phyloP scores from a whole-genome alignment of 2,113 vertebrate species.

The Oncorhynchus gorbuscha region DNA sequence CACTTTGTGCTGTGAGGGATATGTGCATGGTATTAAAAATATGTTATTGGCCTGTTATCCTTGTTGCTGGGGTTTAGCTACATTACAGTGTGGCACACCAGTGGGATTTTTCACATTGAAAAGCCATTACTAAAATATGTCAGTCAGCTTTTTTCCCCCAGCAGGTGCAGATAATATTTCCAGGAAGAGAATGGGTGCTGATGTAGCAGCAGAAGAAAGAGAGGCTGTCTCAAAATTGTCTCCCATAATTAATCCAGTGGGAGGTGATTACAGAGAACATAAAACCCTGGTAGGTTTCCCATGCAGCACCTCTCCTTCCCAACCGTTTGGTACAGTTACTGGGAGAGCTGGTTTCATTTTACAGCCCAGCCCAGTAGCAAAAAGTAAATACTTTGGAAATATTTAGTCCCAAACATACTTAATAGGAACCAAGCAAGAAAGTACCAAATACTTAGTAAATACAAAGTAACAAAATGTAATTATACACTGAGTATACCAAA shows the following conservation, averaged over 20 bases:
- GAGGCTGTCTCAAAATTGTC: constrained; percentile 20
- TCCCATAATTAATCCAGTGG: constrained; percentile 35
- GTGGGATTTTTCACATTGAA: constrained; percentile 52
- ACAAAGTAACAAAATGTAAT: no score
- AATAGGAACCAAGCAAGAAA: no score
- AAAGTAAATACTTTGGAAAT: no score
- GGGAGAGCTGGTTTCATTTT: no score
- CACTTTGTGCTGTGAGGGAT: neutral
- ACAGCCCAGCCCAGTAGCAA: no score
- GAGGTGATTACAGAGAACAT: constrained; percentile 48
- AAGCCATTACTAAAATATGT: constrained; percentile 43
- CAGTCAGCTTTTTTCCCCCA: constrained; percentile 28
- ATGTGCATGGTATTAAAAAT: constrained; percentile 30
- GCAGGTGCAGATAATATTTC: constrained; percentile 1
- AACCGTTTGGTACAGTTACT: no score
- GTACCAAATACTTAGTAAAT: no score
- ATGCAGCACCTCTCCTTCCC: no score
- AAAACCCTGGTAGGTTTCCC: constrained; percentile 17
- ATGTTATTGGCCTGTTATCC: constrained; percentile 19
- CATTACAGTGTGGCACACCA: constrained; percentile 1
- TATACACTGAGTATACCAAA: no score
- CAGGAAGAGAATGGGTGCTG: neutral
- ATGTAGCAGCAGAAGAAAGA: constrained; percentile 9
- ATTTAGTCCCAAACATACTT: no score
- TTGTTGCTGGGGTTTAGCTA: constrained; percentile 6